Conservation (phyloP, 2,113 vertebrate genomes). For the Tinamus guttatus region DNA sequence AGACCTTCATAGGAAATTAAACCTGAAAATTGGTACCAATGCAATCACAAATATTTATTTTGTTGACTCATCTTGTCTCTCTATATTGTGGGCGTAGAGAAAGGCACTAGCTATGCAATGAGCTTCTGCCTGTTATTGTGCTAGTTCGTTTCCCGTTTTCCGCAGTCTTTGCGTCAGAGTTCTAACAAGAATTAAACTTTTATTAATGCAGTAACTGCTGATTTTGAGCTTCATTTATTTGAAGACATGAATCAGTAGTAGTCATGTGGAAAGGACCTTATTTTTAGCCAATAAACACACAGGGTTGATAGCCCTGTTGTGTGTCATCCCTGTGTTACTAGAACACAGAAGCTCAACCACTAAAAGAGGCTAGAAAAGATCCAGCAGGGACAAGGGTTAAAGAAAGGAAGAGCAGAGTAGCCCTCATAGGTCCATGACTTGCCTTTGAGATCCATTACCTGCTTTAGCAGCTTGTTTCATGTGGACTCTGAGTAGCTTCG, state of each 20-base stretch:
- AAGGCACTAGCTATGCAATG: neutral
- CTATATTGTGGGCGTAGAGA: neutral
- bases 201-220: neutral
- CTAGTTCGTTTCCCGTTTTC: neutral
- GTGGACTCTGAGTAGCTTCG: fast-evolving
- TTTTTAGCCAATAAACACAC: conserved; percentile 34
- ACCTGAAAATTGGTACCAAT: neutral
- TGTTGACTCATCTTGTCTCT: neutral
- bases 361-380: neutral
- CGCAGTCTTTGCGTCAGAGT: neutral
- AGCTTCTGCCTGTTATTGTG: neutral
- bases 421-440: neutral
- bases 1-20: neutral
- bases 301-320: conserved; percentile 3
- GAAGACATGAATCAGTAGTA: conserved; percentile 19
- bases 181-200: neutral
- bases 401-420: neutral
- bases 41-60: neutral
- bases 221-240: conserved; percentile 43
- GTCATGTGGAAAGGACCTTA: neutral
- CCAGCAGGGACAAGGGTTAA: neutral
- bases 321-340: neutral
- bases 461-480: fast-evolving
- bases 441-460: fast-evolving
- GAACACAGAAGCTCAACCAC: neutral